Conservation (phyloP, 2,113 vertebrate species). For the Eclectus roratus region DNA sequence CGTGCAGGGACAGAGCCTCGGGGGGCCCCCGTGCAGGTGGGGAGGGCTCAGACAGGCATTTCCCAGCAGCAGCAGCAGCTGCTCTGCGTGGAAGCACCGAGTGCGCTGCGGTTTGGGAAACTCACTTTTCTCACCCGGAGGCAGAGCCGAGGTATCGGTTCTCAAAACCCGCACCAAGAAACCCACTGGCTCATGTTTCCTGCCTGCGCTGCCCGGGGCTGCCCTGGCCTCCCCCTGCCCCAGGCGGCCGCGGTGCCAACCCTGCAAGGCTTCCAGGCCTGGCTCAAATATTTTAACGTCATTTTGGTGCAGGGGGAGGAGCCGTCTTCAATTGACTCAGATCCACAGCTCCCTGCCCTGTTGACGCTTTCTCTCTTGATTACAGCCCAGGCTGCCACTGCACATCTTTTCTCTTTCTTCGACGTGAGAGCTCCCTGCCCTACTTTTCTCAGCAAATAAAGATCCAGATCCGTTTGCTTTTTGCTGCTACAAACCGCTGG, state of each 20-base stretch:
- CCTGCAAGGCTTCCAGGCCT: neutral
- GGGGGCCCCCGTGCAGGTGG: neutral
- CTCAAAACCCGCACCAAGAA: slow-evolving; percentile 13
- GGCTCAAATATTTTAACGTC: neutral
- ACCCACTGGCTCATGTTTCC: slow-evolving; percentile 3
- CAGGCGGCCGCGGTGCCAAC: neutral
- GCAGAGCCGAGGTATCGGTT: slow-evolving; percentile 35
- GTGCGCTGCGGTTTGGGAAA: slow-evolving; percentile 44
- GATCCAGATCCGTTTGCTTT: neutral
- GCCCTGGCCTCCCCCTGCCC: neutral
- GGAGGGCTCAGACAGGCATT: neutral
- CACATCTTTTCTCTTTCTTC: slow-evolving; percentile 23
- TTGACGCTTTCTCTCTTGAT: neutral
- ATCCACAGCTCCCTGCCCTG: neutral
- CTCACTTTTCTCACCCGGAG: neutral
- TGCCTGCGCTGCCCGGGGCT: neutral
- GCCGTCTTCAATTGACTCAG: neutral
- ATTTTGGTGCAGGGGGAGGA: slow-evolving; percentile 55
- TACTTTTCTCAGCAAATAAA: neutral
- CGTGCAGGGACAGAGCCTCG: neutral
- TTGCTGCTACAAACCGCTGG: neutral
- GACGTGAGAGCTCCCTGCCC: slow-evolving; percentile 20
- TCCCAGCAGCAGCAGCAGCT: neutral
- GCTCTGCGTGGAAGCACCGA: neutral
- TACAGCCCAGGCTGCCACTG: neutral